phyloP scores from a whole-genome alignment of 2,888 invertebrate species.

The Yponomeuta cagnagella region DNA sequence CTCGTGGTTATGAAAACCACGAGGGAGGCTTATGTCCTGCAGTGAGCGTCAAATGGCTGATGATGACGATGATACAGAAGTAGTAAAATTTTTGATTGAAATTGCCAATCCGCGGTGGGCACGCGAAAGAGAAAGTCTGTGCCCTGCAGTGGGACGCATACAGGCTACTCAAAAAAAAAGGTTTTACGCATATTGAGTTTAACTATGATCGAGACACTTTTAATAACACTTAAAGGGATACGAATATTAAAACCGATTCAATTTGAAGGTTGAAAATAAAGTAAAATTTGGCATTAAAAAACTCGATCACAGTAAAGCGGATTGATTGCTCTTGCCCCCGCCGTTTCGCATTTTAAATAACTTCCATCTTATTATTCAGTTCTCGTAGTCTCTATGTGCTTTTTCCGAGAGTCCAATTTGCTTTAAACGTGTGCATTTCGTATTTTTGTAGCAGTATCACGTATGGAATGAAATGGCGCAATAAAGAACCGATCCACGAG shows the following conservation, averaged over 20 bases:
- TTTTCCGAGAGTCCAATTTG: neutral
- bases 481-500: neutral
- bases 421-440: neutral
- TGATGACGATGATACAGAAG: no score
- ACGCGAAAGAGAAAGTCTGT: no score
- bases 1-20: no score
- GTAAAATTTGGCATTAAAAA: neutral
- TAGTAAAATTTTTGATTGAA: no score
- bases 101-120: no score
- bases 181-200: no score
- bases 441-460: conserved; percentile 7
- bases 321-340: conserved; percentile 5
- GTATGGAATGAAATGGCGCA: conserved; percentile 11
- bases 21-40: no score
- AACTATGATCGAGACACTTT: no score
- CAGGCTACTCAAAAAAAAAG: no score
- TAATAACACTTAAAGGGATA: no score
- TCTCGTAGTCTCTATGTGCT: neutral
- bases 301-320: neutral
- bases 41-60: no score
- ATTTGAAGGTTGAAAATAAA: neutral
- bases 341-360: conserved; percentile 5
- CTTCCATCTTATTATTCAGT: neutral
- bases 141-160: no score
- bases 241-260: neutral